These are phyloP conservation scores for Apogon hyalosoma DNA, from an alignment of 2,797 vertebrate species.

Conservation along the genomic window DNA sequence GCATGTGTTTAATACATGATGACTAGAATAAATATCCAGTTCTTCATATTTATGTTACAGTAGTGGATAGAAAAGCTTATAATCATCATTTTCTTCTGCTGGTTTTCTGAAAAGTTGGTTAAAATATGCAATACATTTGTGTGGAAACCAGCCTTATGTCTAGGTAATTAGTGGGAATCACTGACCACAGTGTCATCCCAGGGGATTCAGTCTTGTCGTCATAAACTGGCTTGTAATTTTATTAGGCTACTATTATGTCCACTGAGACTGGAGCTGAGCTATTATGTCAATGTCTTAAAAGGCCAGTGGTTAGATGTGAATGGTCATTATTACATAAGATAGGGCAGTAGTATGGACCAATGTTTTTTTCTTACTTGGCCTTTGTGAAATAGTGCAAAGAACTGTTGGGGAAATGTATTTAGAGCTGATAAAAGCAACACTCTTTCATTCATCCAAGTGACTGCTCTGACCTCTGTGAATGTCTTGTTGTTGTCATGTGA, in stretches of 20 bases:
- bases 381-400: slow-evolving; percentile 2
- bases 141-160: no score
- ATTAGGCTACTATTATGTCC: not conserved
- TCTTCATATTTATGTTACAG: no score
- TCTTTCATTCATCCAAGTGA: slow-evolving; percentile 6
- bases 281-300: slow-evolving; percentile 37
- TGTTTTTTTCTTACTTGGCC: slow-evolving; percentile 26
- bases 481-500: slow-evolving; percentile 5
- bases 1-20: no score
- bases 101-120: no score
- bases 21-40: no score
- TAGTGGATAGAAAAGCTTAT: no score
- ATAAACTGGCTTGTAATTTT: not conserved
- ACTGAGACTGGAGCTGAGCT: slow-evolving; percentile 15
- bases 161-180: no score
- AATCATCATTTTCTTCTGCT: no score
- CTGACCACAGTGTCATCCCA: not conserved
- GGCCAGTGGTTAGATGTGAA: slow-evolving; percentile 21
- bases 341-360: not conserved
- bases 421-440: slow-evolving; percentile 9
- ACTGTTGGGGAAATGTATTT: slow-evolving; percentile 21
- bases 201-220: slow-evolving; percentile 1
- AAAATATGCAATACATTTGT: no score
- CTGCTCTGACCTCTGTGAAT: slow-evolving; percentile 6
- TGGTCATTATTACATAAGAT: slow-evolving; percentile 33